Conservation (phyloP, 2,888 invertebrate species). For the Sthenelais limicola region DNA sequence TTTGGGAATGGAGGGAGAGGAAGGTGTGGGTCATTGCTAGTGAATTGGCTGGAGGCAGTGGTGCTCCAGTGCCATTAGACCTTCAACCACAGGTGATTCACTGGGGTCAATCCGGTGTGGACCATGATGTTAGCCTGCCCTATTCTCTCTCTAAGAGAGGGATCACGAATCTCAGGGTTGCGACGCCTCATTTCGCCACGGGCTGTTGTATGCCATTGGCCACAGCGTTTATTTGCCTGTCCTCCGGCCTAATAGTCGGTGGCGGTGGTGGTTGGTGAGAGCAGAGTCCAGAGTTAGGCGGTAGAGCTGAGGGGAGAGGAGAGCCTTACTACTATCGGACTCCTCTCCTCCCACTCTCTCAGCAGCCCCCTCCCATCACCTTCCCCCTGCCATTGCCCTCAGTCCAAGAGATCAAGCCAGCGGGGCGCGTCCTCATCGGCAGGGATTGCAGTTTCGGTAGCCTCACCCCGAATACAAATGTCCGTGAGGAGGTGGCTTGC, state of each 20-base stretch:
- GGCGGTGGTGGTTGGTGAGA: too few species aligned
- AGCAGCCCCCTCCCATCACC: not conserved
- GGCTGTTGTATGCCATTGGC: not conserved
- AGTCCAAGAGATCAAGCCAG: not conserved
- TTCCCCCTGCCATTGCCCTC: too few species aligned
- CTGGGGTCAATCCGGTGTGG: conserved; percentile 1
- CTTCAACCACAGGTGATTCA: conserved; percentile 11
- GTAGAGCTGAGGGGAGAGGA: not conserved
- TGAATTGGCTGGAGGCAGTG: not conserved
- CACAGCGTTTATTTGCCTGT: conserved; percentile 5
- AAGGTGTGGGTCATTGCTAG: not conserved
- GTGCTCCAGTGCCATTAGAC: conserved; percentile 8
- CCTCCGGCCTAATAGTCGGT: too few species aligned
- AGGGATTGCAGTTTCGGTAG: conserved; percentile 5
- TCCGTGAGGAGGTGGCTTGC: not conserved
- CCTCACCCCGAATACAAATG: conserved; percentile 29
- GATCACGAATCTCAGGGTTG: too few species aligned
- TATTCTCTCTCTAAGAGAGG: too few species aligned
- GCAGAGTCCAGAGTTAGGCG: too few species aligned
- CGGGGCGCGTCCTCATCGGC: conserved; percentile 13
- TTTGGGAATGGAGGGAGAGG: not conserved
- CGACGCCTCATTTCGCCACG: not conserved
- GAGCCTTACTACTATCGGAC: not conserved
- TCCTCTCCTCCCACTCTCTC: not conserved
- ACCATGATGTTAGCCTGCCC: not conserved